Conservation (phyloP, 2,797 vertebrate genomes). For the Coregonus sp. region DNA sequence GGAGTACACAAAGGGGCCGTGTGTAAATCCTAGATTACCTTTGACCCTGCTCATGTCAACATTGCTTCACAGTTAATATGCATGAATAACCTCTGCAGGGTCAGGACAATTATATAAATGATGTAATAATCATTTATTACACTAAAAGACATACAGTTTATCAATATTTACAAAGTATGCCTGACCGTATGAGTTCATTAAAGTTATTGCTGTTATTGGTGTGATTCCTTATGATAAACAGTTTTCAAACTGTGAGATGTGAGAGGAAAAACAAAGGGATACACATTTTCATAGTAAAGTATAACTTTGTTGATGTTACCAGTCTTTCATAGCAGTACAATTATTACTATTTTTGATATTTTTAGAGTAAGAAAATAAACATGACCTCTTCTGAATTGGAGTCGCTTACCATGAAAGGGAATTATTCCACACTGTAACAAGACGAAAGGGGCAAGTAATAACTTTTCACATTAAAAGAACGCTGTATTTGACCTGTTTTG, state of each 20-base stretch:
- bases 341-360: slow-evolving; percentile 94
- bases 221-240: slow-evolving; percentile 63
- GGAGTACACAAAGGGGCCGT: slow-evolving; percentile 40
- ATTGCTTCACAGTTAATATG: slow-evolving; percentile 75
- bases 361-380: slow-evolving; percentile 80
- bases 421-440: slow-evolving; percentile 30
- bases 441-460: slow-evolving; percentile 36
- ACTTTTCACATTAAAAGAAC: slow-evolving; percentile 28
- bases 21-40: slow-evolving; percentile 38
- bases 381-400: slow-evolving; percentile 74
- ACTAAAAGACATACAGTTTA: slow-evolving; percentile 77
- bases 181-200: slow-evolving; percentile 55
- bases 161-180: slow-evolving; percentile 77
- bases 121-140: slow-evolving; percentile 81
- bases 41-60: slow-evolving; percentile 65
- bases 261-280: slow-evolving; percentile 57
- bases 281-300: slow-evolving; percentile 68
- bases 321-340: slow-evolving; percentile 87
- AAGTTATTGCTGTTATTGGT: slow-evolving; percentile 56
- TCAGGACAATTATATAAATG: slow-evolving; percentile 77
- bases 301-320: slow-evolving; percentile 83
- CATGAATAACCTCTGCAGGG: slow-evolving; percentile 73
- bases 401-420: slow-evolving; percentile 1
- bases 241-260: slow-evolving; percentile 60
- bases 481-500: slow-evolving; percentile 7